phyloP scores from a whole-genome alignment of 2,113 vertebrate genomes.

The Percina caprodes region DNA sequence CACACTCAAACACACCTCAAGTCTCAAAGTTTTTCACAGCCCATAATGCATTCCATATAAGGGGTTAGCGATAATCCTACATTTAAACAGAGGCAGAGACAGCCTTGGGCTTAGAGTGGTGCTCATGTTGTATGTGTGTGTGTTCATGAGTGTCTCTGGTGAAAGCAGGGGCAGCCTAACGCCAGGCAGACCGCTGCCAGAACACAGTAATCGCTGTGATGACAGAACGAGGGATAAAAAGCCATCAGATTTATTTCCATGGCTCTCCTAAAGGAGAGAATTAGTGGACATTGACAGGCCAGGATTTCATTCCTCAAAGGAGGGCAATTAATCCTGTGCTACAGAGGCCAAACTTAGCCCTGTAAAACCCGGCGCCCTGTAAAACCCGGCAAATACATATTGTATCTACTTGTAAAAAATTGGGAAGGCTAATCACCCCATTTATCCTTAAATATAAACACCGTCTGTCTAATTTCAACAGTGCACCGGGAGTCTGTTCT shows the following conservation, averaged over 20 bases:
- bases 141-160: constrained; percentile 31
- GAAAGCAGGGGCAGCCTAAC: constrained; percentile 53
- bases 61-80: constrained; percentile 61
- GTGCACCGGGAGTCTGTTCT: neutral
- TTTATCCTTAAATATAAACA: constrained; percentile 66
- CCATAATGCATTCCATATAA: constrained; percentile 38
- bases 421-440: constrained; percentile 64
- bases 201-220: constrained; percentile 73
- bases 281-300: constrained; percentile 81
- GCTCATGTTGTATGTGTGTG: constrained; percentile 31
- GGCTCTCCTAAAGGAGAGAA: constrained; percentile 74
- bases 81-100: constrained; percentile 61
- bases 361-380: constrained; percentile 40
- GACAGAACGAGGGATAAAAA: constrained; percentile 77
- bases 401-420: constrained; percentile 54
- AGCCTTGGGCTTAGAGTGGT: constrained; percentile 35
- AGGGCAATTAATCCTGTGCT: constrained; percentile 80
- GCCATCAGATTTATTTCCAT: constrained; percentile 80
- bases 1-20: constrained; percentile 22
- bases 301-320: constrained; percentile 82
- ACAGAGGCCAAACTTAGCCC: constrained; percentile 50
- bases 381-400: constrained; percentile 56
- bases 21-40: constrained; percentile 25
- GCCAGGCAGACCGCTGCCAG: constrained; percentile 69
- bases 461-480: constrained; percentile 33